Conservation (phyloP, 2,113 vertebrate genomes). For the Hemiscyllium ocellatum region DNA sequence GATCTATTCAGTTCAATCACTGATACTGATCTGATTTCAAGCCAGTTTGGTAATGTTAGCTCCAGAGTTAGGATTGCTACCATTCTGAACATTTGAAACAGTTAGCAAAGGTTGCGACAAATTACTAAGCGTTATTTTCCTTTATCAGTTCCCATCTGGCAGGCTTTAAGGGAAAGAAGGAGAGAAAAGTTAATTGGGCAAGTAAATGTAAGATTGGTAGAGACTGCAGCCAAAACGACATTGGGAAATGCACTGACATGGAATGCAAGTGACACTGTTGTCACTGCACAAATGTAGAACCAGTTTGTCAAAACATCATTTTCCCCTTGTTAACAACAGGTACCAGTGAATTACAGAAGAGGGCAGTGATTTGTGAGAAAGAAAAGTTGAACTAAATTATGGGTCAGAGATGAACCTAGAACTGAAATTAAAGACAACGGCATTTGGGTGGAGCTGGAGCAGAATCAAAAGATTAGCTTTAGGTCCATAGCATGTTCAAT, state of each 20-base stretch:
- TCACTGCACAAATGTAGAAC: slow-evolving; percentile 19
- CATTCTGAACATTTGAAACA: not conserved
- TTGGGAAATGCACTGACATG: not conserved
- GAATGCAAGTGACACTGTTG: slow-evolving; percentile 9
- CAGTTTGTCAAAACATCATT: slow-evolving; percentile 1
- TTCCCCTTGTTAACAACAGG: not conserved
- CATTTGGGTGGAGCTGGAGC: not conserved
- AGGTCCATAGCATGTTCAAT: not conserved
- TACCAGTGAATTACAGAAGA: not conserved
- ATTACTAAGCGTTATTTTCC: not conserved
- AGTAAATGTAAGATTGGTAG: not conserved
- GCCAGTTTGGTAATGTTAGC: not conserved
- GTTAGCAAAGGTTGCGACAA: slow-evolving; percentile 2
- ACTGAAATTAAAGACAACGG: not conserved
- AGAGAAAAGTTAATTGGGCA: not conserved
- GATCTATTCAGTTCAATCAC: not conserved
- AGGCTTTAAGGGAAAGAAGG: not conserved
- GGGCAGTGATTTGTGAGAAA: not conserved
- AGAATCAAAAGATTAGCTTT: not conserved
- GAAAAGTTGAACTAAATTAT: slow-evolving; percentile 16
- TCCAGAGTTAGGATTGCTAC: not conserved
- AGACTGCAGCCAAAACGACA: not conserved
- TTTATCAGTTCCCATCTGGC: not conserved
- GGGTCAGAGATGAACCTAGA: not conserved
- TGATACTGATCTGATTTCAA: not conserved